Percentiles rank a stretch among this genome's conserved stretches.
These are phyloP conservation scores for Pitta sordida DNA, from an alignment of 2,113 vertebrate species.

Conservation along the genomic window DNA sequence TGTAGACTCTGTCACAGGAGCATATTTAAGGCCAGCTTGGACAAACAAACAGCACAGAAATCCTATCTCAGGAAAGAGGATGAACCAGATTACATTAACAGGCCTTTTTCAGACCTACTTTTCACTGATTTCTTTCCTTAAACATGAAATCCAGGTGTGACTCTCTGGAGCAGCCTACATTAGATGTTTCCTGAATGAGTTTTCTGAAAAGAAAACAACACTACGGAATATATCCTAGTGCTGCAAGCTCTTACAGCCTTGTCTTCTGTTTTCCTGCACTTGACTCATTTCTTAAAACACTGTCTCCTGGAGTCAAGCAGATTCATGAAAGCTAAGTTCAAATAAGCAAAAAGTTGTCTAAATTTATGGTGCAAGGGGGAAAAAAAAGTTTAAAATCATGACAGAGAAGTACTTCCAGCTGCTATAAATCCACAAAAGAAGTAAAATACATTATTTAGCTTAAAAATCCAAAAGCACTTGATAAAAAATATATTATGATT, in stretches of 20 bases:
- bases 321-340: not conserved
- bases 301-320: not conserved
- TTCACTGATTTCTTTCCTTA: not conserved
- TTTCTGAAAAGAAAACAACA: not conserved
- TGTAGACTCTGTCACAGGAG: not conserved
- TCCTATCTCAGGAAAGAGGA: not conserved
- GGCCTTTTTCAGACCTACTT: not conserved
- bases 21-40: not conserved
- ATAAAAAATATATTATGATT: not conserved
- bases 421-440: not conserved
- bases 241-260: not conserved
- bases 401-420: not conserved
- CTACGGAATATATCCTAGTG: not conserved
- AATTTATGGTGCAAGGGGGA: not conserved
- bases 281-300: not conserved
- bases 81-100: not conserved
- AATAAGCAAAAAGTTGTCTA: slow-evolving; percentile 3
- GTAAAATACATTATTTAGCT: not conserved
- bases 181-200: not conserved
- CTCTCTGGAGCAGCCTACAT: not conserved
- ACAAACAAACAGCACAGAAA: not conserved
- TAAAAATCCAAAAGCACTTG: not conserved
- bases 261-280: not conserved
- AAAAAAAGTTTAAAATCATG: not conserved
- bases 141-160: not conserved